Conservation (phyloP, 1,140 invertebrate species). For the Drosophila parvula region DNA sequence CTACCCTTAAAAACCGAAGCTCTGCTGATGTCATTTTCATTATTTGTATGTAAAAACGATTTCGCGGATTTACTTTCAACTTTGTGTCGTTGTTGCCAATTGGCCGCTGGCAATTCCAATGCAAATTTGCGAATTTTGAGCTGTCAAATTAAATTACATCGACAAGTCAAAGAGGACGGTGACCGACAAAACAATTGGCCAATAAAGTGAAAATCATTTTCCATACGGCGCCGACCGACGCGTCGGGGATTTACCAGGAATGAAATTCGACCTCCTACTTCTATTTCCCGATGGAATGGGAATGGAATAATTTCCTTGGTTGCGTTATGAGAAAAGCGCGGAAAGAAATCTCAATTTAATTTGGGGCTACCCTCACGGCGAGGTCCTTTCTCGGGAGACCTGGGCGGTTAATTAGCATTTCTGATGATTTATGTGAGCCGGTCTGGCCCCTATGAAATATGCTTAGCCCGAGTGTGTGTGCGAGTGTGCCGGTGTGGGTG, state of each 20-base stretch:
- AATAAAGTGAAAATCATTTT: constrained; percentile 42
- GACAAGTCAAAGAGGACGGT: constrained; percentile 39
- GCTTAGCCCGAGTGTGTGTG: constrained; percentile 14
- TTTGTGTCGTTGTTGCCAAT: constrained; percentile 29
- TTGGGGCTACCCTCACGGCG: background rate
- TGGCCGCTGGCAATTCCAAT: constrained; percentile 36
- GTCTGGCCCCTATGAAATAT: constrained; percentile 55
- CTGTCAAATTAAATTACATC: constrained; percentile 60
- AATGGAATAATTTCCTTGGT: constrained; percentile 6
- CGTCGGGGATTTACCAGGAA: background rate
- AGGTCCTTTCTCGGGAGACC: constrained; percentile 24
- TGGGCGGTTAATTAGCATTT: constrained; percentile 72
- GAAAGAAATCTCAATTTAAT: constrained; percentile 33
- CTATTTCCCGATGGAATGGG: constrained; percentile 2
- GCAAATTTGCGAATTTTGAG: constrained; percentile 47
- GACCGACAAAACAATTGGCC: constrained; percentile 36
- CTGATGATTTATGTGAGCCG: constrained; percentile 66
- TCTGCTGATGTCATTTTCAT: constrained; percentile 60
- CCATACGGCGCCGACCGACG: constrained; percentile 5
- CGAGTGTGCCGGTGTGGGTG: background rate
- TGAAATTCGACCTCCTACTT: background rate
- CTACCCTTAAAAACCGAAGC: constrained; percentile 10
- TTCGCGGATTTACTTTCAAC: constrained; percentile 61
- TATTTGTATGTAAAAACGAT: constrained; percentile 71
- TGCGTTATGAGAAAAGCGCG: constrained; percentile 6